Evolutionary conservation across 2,888 invertebrate species (phyloP), one percentile per base, ranked within the genome.

Genomic region (Dicycla oo): DNA sequence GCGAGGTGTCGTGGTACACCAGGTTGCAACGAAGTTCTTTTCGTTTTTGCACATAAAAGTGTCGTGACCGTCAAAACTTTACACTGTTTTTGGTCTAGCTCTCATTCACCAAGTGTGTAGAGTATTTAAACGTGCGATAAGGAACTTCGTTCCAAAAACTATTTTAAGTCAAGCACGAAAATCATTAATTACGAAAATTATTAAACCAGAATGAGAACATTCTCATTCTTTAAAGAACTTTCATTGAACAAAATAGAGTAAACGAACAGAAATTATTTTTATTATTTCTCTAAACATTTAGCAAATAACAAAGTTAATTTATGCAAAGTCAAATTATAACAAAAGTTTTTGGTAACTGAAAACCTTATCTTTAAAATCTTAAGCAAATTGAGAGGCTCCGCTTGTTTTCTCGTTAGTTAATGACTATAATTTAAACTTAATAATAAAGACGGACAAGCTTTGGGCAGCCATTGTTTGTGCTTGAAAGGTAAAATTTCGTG

Each of bases 391-490:
- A 91, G 90, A 91, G 88, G 85, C 87, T 83, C 86, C 88, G 88
- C 89, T 92, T 90, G 89, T 93, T 94, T 93, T 92, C 91, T 92
- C 88, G 88, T 93, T 91, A 93, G 90, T 90, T 94, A 93, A 94
- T 92, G 93, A 92, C 93, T 94, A 93, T 93, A 94, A 95, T 95
- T 95, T 93, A 90, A 94, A 94, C 92, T 93, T 93, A 91, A 93
- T 94, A 94, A 95, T 93, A 94, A 93, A 93, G 93, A 94, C 89
- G 91, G 94, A 94, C 93, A 94, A 93, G 90, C 88, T 34, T 34
- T 34, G 34, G 34, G 34, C 34, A 34, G 85, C 91, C 92, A 92
- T 94, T 94, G 93, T 95, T 94, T 93, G 90, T 88, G 88, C 89
- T 91, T 91, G 91, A 94, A 94, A 94, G 93, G 93, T 93, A 90